Evolutionary conservation across 1,140 invertebrate species (phyloP).

Genomic region (Rhynchophorus ferrugineus): DNA sequence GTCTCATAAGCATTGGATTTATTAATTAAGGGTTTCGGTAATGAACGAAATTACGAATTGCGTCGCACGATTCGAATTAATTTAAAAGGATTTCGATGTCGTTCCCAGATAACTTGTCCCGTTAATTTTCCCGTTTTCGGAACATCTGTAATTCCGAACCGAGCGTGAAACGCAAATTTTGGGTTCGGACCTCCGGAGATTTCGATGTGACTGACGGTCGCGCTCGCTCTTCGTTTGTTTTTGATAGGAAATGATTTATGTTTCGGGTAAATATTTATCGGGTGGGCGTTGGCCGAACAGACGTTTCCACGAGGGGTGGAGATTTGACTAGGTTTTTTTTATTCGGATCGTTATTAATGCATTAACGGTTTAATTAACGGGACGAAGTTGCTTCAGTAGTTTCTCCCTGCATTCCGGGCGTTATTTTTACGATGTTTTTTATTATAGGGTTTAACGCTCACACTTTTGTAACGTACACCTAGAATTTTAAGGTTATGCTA

Average conservation of each 20-base stretch:
- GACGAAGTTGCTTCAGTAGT: too few species aligned
- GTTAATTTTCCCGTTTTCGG: neutral
- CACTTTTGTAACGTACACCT: too few species aligned
- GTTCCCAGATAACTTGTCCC: neutral
- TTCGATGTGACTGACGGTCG: too few species aligned
- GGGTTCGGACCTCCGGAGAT: neutral
- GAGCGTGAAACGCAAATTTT: constrained; percentile 3
- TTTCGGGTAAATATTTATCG: neutral
- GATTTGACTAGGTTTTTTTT: too few species aligned
- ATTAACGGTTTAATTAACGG: too few species aligned
- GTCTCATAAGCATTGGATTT: constrained; percentile 31
- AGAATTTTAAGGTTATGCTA: too few species aligned
- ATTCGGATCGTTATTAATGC: too few species aligned
- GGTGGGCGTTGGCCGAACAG: neutral
- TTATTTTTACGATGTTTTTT: too few species aligned
- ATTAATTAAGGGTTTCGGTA: constrained; percentile 34
- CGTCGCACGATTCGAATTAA: constrained; percentile 4
- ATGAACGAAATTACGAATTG: constrained; percentile 13
- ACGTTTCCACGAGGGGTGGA: neutral
- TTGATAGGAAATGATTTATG: constrained; percentile 5
- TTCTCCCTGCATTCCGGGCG: too few species aligned
- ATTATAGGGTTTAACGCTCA: too few species aligned
- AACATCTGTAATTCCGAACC: constrained; percentile 3
- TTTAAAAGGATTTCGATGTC: constrained; percentile 6
- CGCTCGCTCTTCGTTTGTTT: too few species aligned